phyloP scores from a whole-genome alignment of 2,113 vertebrate genomes.

The Pangasianodon gigas region DNA sequence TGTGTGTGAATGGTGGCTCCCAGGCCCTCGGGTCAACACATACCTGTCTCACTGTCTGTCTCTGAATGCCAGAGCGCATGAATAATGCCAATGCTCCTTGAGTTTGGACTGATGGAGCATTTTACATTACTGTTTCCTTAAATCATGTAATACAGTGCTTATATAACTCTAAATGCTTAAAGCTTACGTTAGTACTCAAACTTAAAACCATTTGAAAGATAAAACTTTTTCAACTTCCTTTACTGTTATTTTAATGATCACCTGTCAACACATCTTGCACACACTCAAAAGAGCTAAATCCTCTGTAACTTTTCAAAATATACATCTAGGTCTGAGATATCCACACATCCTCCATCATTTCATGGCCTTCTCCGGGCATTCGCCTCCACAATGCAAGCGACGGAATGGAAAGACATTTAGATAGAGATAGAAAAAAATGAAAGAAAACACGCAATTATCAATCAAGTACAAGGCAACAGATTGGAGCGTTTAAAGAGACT shows the following conservation, averaged over 20 bases:
- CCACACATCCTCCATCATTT: constrained; percentile 73
- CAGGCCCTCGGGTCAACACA: constrained; percentile 39
- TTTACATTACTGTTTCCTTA: neutral
- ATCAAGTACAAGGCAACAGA: constrained; percentile 96
- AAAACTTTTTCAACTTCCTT: neutral
- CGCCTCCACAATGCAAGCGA: constrained; percentile 76
- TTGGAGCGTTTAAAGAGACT: constrained; percentile 92
- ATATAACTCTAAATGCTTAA: neutral
- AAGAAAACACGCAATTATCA: constrained; percentile 87
- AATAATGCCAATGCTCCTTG: constrained; percentile 11
- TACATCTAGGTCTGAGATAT: constrained; percentile 64
- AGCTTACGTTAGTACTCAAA: neutral
- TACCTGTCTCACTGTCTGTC: neutral
- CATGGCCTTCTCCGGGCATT: constrained; percentile 77
- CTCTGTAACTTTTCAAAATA: constrained; percentile 28
- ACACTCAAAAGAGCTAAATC: constrained; percentile 11
- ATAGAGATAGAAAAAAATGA: constrained; percentile 5
- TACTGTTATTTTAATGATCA: constrained; percentile 40
- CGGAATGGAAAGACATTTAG: constrained; percentile 1
- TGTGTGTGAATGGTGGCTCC: constrained; percentile 10
- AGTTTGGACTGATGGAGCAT: neutral
- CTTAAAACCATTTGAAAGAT: neutral
- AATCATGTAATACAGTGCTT: neutral
- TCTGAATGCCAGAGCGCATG: constrained; percentile 28
- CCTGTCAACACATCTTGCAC: constrained; percentile 33